Evolutionary conservation across 2,888 invertebrate genomes (phyloP).

Genomic region (Bellardia bayeri): DNA sequence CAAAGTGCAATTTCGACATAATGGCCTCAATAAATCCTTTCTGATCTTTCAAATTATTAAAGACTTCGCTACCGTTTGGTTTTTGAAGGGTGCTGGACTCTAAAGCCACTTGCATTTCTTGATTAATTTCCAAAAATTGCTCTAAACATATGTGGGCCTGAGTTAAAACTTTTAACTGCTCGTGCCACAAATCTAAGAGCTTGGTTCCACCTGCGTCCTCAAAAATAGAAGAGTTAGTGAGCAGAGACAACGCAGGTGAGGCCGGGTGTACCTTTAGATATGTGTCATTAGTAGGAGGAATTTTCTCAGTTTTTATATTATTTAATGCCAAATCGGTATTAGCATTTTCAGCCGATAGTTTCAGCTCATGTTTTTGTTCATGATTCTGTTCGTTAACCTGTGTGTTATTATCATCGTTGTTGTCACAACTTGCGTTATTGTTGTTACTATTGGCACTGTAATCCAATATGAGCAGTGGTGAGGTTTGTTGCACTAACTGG

Average conservation of each 20-base stretch:
- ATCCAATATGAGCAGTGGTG: slow-evolving; percentile 48
- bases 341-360: not conserved
- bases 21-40: slow-evolving; percentile 31
- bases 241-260: slow-evolving; percentile 16
- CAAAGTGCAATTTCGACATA: slow-evolving; percentile 42
- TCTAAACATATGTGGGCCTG: slow-evolving; percentile 59
- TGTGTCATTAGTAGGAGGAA: not conserved
- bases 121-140: slow-evolving; percentile 62
- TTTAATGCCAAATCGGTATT: not conserved
- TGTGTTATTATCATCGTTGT: not conserved
- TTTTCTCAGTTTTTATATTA: slow-evolving; percentile 24
- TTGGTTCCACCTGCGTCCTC: slow-evolving; percentile 1
- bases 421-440: slow-evolving; percentile 53
- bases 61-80: not conserved
- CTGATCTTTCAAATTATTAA: slow-evolving; percentile 32
- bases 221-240: slow-evolving; percentile 7
- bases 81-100: not conserved
- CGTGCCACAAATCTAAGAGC: slow-evolving; percentile 57
- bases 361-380: not conserved
- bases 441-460: slow-evolving; percentile 70
- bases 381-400: not conserved
- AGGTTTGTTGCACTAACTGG: slow-evolving; percentile 48
- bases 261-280: slow-evolving; percentile 34
- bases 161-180: slow-evolving; percentile 46
- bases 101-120: slow-evolving; percentile 43